A percentile compares a stretch with the other conserved stretches of the same genome.
Conservation (phyloP, 2,888 invertebrate genomes). For the Euproctis similis region DNA sequence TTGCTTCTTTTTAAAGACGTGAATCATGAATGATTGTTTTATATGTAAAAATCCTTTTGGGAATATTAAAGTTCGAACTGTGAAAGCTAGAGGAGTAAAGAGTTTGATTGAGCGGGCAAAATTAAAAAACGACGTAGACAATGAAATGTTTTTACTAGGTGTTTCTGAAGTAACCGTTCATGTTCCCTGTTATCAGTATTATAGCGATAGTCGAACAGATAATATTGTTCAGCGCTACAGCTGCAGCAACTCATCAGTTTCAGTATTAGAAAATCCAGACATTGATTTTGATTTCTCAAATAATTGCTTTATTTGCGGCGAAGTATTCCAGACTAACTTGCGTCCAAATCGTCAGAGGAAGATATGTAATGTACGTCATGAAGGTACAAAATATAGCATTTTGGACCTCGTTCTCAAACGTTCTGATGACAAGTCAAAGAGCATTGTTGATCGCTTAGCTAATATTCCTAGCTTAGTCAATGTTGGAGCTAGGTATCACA, state of each 20-base stretch:
- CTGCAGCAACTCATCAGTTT: slow-evolving; percentile 1
- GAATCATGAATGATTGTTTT: not conserved
- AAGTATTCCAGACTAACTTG: slow-evolving; percentile 4
- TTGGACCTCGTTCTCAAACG: not conserved
- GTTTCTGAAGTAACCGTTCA: slow-evolving; percentile 1
- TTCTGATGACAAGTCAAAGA: not conserved
- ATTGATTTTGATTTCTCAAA: slow-evolving; percentile 1
- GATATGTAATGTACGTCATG: slow-evolving; percentile 4
- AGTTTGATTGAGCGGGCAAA: slow-evolving; percentile 4
- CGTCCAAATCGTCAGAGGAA: slow-evolving; percentile 3
- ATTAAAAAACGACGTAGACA: slow-evolving; percentile 2
- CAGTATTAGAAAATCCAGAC: slow-evolving; percentile 1
- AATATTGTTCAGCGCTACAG: slow-evolving; percentile 1
- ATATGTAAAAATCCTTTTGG: slow-evolving; percentile 1
- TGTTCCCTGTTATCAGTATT: slow-evolving; percentile 3
- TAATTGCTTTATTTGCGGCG: slow-evolving; percentile 4
- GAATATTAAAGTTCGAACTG: slow-evolving; percentile 4
- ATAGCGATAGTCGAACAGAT: slow-evolving; percentile 4
- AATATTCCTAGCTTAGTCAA: not conserved
- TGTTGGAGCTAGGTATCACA: slow-evolving; percentile 4
- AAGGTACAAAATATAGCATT: slow-evolving; percentile 3
- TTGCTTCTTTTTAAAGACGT: not conserved
- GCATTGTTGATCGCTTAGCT: not conserved
- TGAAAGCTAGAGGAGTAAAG: not conserved
- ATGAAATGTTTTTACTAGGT: slow-evolving; percentile 2